Percentiles rank a stretch among this genome's conserved stretches.
phyloP scores from a whole-genome alignment of 2,797 vertebrate species.

The Parambassis ranga region DNA sequence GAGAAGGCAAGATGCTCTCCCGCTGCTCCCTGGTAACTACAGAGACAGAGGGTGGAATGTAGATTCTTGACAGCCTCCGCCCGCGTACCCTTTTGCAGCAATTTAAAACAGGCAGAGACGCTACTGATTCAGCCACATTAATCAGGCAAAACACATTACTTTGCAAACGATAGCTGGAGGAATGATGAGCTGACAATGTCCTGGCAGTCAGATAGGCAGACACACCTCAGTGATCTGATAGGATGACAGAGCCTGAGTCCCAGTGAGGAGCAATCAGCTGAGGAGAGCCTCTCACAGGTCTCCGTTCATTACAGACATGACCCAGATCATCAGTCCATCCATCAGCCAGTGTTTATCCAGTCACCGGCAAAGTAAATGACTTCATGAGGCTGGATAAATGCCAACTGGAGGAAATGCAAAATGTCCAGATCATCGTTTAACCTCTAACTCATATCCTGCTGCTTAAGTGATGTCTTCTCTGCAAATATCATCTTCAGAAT shows the following conservation, averaged over 20 bases:
- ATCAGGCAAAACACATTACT: conserved; percentile 44
- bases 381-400: conserved; percentile 48
- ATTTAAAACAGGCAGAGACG: conserved; percentile 40
- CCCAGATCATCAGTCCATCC: conserved; percentile 51
- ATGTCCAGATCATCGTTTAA: conserved; percentile 60
- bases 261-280: conserved; percentile 39
- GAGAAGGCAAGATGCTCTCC: conserved; percentile 52
- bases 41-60: conserved; percentile 41
- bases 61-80: conserved; percentile 32
- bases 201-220: conserved; percentile 39
- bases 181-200: conserved; percentile 48
- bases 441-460: conserved; percentile 49
- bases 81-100: conserved; percentile 50
- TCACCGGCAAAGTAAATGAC: conserved; percentile 38
- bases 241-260: conserved; percentile 16
- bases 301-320: conserved; percentile 54
- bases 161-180: conserved; percentile 16
- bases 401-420: conserved; percentile 50
- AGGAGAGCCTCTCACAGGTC: conserved; percentile 36
- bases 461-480: conserved; percentile 50
- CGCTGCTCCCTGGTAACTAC: conserved; percentile 61
- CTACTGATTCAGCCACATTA: conserved; percentile 53
- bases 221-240: conserved; percentile 44
- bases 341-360: conserved; percentile 59
- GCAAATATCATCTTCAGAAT: conserved; percentile 54